Percentiles rank a stretch among this genome's conserved stretches.
Evolutionary conservation across 2,113 vertebrate genomes (phyloP).

Genomic region (Python bivittatus): DNA sequence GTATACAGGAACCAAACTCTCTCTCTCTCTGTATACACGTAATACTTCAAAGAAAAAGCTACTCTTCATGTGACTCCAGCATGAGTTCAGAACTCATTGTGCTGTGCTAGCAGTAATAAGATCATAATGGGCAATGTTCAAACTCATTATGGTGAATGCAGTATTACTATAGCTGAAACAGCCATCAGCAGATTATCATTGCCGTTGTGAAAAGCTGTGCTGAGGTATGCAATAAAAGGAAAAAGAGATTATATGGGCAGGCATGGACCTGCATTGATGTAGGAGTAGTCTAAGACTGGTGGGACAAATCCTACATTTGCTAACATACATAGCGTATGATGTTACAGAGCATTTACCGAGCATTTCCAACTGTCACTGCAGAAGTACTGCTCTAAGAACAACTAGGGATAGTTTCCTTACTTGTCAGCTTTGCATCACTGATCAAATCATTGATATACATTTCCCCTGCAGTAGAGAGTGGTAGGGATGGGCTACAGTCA

Average conservation of each 20-base stretch:
- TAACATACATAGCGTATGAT: neutral
- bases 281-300: neutral
- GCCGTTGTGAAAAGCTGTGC: neutral
- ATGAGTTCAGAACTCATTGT: neutral
- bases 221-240: neutral
- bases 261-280: neutral
- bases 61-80: neutral
- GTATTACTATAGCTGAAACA: neutral
- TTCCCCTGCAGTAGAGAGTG: neutral
- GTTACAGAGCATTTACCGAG: neutral
- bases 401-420: neutral
- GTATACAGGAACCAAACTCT: neutral
- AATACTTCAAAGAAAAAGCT: neutral
- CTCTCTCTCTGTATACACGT: accelerated
- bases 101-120: neutral
- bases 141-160: neutral
- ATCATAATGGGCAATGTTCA: neutral
- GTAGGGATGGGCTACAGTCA: neutral
- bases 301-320: neutral
- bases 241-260: neutral
- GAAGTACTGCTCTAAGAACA: neutral
- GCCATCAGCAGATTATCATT: neutral
- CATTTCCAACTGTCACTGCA: neutral
- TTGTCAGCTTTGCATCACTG: neutral
- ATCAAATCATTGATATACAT: neutral